Conservation (phyloP, 2,797 vertebrate species). For the Ptychadena robeensis region DNA sequence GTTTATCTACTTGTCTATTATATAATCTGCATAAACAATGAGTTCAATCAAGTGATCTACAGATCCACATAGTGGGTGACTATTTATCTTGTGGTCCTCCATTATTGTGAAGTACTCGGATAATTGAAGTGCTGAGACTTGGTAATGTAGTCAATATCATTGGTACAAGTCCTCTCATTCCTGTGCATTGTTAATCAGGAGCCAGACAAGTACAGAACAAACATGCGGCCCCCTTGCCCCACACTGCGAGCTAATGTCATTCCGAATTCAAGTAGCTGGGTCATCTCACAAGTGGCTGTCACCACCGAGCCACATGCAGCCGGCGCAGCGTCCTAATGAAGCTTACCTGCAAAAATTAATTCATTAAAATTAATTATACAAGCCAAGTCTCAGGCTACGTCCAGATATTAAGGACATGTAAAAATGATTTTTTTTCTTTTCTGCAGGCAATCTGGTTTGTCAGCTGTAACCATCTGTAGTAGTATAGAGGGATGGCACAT, state of each 20-base stretch:
- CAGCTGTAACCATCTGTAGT: conserved; percentile 31
- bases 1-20: background rate
- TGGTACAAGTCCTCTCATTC: conserved; percentile 36
- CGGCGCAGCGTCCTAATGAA: conserved; percentile 31
- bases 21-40: background rate
- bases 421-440: conserved; percentile 10
- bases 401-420: conserved; percentile 25
- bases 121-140: conserved; percentile 52
- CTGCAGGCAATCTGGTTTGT: conserved; percentile 28
- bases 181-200: conserved; percentile 78
- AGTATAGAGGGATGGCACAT: conserved; percentile 26
- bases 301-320: conserved; percentile 15
- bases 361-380: conserved; percentile 29
- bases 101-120: conserved; percentile 55
- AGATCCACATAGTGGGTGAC: background rate
- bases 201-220: conserved; percentile 78
- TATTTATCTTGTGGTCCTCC: conserved; percentile 20
- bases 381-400: background rate
- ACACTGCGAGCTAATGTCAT: conserved; percentile 30
- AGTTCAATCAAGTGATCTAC: background rate
- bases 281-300: conserved; percentile 46
- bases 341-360: conserved; percentile 40
- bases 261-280: conserved; percentile 18
- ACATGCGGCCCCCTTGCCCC: conserved; percentile 71
- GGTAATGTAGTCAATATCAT: conserved; percentile 52